Evolutionary conservation across 2,113 vertebrate genomes (phyloP).

Genomic region (Haemorhous mexicanus): DNA sequence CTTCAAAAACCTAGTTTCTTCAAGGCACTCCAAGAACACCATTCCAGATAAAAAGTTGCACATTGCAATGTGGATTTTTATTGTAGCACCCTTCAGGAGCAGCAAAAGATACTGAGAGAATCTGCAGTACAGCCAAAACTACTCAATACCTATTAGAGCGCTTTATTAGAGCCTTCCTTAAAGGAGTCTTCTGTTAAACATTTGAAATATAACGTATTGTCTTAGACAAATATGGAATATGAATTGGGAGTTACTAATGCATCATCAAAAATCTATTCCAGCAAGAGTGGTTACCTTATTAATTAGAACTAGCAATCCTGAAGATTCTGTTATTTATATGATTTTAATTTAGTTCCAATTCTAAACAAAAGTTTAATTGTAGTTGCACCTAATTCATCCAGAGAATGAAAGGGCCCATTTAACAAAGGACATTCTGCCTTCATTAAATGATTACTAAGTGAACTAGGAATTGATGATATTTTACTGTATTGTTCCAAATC

Average conservation of each 20-base stretch:
- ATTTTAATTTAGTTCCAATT: slow-evolving; percentile 55
- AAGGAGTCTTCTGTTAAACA: not conserved
- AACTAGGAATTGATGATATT: slow-evolving; percentile 21
- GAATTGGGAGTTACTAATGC: not conserved
- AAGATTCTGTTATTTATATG: slow-evolving; percentile 31
- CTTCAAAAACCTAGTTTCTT: not conserved
- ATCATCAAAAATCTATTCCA: not conserved
- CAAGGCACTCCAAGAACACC: not conserved
- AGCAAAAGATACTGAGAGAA: not conserved
- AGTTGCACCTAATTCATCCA: slow-evolving; percentile 40
- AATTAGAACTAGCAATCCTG: slow-evolving; percentile 6
- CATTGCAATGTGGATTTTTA: not conserved
- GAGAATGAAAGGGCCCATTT: slow-evolving; percentile 26
- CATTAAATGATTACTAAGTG: slow-evolving; percentile 22
- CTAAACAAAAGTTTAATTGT: slow-evolving; percentile 37
- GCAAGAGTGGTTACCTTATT: not conserved
- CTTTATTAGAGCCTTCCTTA: not conserved
- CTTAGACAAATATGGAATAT: slow-evolving; percentile 6
- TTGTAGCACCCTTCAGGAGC: not conserved
- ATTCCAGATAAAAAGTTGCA: not conserved
- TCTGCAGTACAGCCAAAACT: not conserved
- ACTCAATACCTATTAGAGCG: not conserved
- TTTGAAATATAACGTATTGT: not conserved
- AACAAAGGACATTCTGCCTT: slow-evolving; percentile 12
- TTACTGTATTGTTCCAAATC: slow-evolving; percentile 26